Evolutionary conservation across 2,797 vertebrate species (phyloP).

Genomic region (Cossypha caffra): DNA sequence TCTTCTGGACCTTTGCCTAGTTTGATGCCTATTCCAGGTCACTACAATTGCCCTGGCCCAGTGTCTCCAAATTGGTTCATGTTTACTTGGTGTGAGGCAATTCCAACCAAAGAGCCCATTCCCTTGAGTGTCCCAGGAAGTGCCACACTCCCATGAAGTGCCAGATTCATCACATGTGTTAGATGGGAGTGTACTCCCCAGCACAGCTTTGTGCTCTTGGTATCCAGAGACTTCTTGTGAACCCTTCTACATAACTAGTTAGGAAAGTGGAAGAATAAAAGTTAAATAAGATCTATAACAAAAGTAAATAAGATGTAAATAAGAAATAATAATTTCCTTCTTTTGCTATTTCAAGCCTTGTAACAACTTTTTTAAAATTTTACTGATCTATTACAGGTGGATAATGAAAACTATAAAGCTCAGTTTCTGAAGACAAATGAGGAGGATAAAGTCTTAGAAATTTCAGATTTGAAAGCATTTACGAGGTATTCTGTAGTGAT

Average conservation of each 20-base stretch:
- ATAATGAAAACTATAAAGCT: slow-evolving; percentile 80
- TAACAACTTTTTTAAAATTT: background rate
- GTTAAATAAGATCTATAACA: background rate
- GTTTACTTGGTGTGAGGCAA: background rate
- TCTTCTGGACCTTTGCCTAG: background rate
- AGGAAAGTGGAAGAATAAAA: background rate
- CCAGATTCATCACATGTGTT: background rate
- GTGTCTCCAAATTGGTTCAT: background rate
- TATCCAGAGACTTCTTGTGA: background rate
- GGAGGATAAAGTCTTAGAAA: slow-evolving; percentile 81
- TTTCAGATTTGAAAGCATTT: slow-evolving; percentile 88
- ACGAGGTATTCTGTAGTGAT: slow-evolving; percentile 87
- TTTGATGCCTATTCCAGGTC: background rate
- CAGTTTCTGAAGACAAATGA: slow-evolving; percentile 80
- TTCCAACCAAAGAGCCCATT: background rate
- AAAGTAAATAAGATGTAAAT: background rate
- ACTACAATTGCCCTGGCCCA: background rate
- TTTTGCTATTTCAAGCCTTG: background rate
- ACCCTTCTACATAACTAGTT: background rate
- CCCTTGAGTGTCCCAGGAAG: background rate
- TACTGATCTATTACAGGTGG: slow-evolving; percentile 76
- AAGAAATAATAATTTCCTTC: background rate
- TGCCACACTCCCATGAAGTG: background rate
- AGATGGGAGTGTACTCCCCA: fast-evolving
- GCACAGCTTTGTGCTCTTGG: background rate